phyloP scores from a whole-genome alignment of 1,140 invertebrate species.

The Drosophila equinoxialis region DNA sequence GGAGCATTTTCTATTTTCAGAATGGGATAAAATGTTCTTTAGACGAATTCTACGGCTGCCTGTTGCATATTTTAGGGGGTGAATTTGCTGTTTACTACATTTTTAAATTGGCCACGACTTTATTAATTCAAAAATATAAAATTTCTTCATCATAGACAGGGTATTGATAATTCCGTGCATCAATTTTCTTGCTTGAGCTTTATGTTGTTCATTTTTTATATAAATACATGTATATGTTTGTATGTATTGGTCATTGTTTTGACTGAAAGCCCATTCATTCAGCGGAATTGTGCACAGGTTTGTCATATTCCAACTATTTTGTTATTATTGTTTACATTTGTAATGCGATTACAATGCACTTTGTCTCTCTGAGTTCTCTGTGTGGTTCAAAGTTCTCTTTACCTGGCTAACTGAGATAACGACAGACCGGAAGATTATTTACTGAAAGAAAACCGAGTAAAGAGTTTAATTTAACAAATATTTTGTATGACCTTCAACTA shows the following conservation, averaged over 20 bases:
- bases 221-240: neutral
- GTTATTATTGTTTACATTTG: conserved; percentile 38
- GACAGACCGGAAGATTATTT: neutral
- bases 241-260: conserved; percentile 34
- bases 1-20: no score
- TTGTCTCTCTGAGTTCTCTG: neutral
- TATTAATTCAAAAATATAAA: no score
- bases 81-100: no score
- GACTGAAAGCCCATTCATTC: conserved; percentile 57
- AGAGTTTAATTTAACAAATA: no score
- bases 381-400: conserved; percentile 27
- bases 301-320: conserved; percentile 69
- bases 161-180: neutral
- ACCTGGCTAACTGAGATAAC: conserved; percentile 9
- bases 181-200: neutral
- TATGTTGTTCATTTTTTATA: neutral
- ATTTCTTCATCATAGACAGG: neutral
- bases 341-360: conserved; percentile 19
- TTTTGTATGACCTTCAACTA: no score
- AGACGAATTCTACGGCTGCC: no score
- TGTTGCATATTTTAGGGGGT: no score
- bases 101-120: no score
- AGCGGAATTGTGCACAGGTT: conserved; percentile 40
- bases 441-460: no score
- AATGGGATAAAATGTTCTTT: no score